phyloP scores from a whole-genome alignment of 2,888 invertebrate genomes.

The Theodoxus fluviatilis region DNA sequence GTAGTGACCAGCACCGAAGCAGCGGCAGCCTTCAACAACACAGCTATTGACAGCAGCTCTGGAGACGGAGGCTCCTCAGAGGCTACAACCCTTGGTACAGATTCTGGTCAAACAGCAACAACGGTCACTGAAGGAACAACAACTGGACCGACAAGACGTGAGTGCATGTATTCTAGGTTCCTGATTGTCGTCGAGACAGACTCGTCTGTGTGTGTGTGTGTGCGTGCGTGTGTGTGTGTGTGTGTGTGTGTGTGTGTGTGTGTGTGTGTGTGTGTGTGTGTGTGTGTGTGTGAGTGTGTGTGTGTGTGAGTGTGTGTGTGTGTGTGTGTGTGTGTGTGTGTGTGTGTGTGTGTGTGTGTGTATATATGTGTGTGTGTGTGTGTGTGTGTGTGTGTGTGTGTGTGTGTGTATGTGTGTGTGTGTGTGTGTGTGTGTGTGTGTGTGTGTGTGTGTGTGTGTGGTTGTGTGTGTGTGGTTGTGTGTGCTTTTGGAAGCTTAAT shows the following conservation, averaged over 20 bases:
- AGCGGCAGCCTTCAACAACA: no score
- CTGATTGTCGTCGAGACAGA: not conserved
- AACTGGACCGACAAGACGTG: no score
- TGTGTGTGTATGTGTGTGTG: conserved; percentile 1
- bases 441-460: not conserved
- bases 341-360: conserved; percentile 20
- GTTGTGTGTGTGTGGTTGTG: not conserved
- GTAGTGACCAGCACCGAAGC: no score
- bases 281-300: not conserved
- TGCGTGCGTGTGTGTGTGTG: not conserved
- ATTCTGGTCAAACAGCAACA: no score
- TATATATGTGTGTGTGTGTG: not conserved
- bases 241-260: conserved; percentile 18
- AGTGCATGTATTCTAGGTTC: no score
- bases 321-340: conserved; percentile 12
- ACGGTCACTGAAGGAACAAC: no score
- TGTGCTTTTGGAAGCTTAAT: no score
- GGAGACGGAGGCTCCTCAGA: no score
- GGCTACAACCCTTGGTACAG: no score
- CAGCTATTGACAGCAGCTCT: no score
- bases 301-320: not conserved
- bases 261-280: conserved; percentile 5
- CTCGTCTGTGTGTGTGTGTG: not conserved
- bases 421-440: conserved; percentile 9
- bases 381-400: not conserved